Conservation (phyloP, 2,797 vertebrate species). For the Chrysolophus pictus region DNA sequence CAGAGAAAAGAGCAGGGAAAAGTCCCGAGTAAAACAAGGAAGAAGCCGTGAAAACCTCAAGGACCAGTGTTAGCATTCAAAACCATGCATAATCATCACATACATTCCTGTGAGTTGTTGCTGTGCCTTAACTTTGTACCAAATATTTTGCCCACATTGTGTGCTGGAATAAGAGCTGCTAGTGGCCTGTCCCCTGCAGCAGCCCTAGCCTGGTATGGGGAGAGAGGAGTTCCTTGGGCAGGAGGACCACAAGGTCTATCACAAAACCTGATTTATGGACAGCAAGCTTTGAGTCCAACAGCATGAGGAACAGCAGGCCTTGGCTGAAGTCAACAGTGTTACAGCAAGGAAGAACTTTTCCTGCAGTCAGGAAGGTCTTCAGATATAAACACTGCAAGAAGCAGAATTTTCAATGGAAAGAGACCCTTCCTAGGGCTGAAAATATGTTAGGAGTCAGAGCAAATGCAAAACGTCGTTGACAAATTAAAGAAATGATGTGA, state of each 20-base stretch:
- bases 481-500: not conserved
- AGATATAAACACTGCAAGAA: not conserved
- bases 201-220: constrained; percentile 17
- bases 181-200: not conserved
- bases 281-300: not conserved
- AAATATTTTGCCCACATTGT: not conserved
- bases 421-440: not conserved
- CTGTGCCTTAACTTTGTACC: not conserved
- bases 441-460: not conserved
- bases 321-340: not conserved
- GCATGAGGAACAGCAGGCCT: not conserved
- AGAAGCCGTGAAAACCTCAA: not conserved
- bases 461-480: not conserved
- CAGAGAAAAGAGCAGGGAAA: not conserved
- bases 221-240: not conserved
- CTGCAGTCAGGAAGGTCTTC: not conserved
- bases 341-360: not conserved
- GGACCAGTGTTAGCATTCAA: not conserved
- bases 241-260: not conserved
- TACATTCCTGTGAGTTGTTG: not conserved
- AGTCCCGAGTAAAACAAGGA: not conserved
- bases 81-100: fast-evolving
- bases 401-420: not conserved
- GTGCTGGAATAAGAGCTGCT: not conserved
- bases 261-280: not conserved